These are phyloP conservation scores for Sinocyclocheilus grahami DNA, from an alignment of 2,113 vertebrate species.

Conservation along the genomic window DNA sequence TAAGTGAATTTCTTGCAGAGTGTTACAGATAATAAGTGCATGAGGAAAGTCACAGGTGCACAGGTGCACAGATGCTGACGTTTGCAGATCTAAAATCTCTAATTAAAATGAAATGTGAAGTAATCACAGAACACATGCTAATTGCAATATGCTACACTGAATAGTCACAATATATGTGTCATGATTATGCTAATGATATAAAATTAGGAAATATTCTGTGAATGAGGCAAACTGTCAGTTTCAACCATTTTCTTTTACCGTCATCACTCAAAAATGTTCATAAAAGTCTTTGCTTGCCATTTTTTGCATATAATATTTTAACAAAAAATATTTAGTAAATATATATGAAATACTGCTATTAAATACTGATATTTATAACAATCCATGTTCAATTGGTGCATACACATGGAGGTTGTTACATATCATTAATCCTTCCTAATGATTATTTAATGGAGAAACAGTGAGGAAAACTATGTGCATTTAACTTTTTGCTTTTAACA, in stretches of 20 bases:
- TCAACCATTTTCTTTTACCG: not conserved
- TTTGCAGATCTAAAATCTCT: slow-evolving; percentile 17
- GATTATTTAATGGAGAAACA: not conserved
- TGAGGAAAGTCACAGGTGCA: slow-evolving; percentile 26
- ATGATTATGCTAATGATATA: not conserved
- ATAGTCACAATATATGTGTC: not conserved
- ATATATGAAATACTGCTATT: not conserved
- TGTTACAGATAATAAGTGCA: not conserved
- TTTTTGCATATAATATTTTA: not conserved
- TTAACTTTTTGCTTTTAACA: not conserved
- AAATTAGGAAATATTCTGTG: not conserved
- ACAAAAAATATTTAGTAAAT: not conserved
- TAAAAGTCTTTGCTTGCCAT: not conserved
- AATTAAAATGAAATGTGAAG: slow-evolving; percentile 1
- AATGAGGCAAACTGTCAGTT: not conserved
- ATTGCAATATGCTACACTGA: not conserved
- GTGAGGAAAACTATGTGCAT: not conserved
- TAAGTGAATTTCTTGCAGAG: not conserved
- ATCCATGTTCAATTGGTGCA: not conserved
- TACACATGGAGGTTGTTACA: not conserved
- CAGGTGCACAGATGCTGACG: slow-evolving; percentile 36
- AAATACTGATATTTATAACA: not conserved
- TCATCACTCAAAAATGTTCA: not conserved
- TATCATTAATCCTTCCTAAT: not conserved
- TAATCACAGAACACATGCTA: not conserved